A percentile compares a stretch with the other conserved stretches of the same genome.
Evolutionary conservation across 2,113 vertebrate species (phyloP).

Genomic region (Psammodynastes pulverulentus): DNA sequence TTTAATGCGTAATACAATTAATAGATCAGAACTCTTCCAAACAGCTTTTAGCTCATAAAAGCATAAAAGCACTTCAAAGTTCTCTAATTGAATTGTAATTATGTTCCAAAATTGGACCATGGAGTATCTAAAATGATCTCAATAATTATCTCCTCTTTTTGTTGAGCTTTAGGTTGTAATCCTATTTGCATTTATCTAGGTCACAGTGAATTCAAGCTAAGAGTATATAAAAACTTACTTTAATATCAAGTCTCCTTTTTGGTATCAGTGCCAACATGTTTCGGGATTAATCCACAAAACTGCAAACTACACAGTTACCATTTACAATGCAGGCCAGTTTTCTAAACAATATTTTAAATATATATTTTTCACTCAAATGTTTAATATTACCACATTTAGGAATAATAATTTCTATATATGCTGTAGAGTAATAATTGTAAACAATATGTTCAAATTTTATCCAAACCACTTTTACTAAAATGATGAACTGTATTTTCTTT

Average conservation of each 20-base stretch:
- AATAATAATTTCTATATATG: background rate
- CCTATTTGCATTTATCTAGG: background rate
- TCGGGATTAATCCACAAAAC: background rate
- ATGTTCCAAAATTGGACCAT: conserved; percentile 22
- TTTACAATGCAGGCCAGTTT: background rate
- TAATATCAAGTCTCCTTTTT: background rate
- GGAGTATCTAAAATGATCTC: background rate
- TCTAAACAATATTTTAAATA: background rate
- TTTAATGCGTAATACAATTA: conserved; percentile 53
- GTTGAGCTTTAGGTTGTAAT: background rate
- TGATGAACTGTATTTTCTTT: background rate
- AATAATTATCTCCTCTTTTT: background rate
- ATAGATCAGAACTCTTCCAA: conserved; percentile 47
- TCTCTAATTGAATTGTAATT: conserved; percentile 57
- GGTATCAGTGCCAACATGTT: background rate
- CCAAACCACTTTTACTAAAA: background rate
- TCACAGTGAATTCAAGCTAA: background rate
- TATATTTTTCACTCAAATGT: background rate
- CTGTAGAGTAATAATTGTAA: background rate
- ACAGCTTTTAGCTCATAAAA: conserved; percentile 66
- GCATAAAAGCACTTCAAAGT: conserved; percentile 69
- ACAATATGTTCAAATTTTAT: background rate
- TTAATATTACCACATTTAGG: background rate
- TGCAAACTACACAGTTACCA: background rate
- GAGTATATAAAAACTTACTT: background rate